These are phyloP conservation scores for Troides oblongomaculatus DNA, from an alignment of 2,888 invertebrate genomes.

Conservation along the genomic window DNA sequence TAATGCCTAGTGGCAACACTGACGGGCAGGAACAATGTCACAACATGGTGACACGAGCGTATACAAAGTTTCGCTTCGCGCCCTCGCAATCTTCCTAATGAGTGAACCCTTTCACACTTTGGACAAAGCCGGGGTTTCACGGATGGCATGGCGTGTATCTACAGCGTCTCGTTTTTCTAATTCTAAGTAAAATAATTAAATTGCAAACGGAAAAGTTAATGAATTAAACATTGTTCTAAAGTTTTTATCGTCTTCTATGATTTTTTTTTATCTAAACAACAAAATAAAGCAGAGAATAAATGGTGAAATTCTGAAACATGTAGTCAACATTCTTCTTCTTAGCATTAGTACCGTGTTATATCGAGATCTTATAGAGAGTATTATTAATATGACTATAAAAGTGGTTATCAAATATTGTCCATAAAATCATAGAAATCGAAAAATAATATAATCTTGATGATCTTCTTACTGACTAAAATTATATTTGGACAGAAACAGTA, in stretches of 20 bases:
- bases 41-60: slow-evolving; percentile 48
- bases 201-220: slow-evolving; percentile 19
- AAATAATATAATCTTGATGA: neutral
- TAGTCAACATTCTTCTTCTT: no score
- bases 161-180: slow-evolving; percentile 63
- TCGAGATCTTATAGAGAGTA: no score
- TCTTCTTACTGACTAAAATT: neutral
- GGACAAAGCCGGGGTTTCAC: slow-evolving; percentile 74
- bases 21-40: slow-evolving; percentile 61
- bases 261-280: neutral
- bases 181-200: slow-evolving; percentile 51
- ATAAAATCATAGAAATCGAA: neutral
- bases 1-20: slow-evolving; percentile 55
- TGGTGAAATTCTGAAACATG: neutral
- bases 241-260: slow-evolving; percentile 1
- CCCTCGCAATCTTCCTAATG: slow-evolving; percentile 80
- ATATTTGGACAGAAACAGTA: neutral
- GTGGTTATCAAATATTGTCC: no score
- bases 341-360: no score
- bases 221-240: neutral
- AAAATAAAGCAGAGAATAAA: neutral
- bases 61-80: slow-evolving; percentile 66
- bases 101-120: slow-evolving; percentile 77
- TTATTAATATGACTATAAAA: no score
- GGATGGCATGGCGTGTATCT: slow-evolving; percentile 74